Conservation (phyloP, 2,113 vertebrate genomes). For the Silurus asotus region DNA sequence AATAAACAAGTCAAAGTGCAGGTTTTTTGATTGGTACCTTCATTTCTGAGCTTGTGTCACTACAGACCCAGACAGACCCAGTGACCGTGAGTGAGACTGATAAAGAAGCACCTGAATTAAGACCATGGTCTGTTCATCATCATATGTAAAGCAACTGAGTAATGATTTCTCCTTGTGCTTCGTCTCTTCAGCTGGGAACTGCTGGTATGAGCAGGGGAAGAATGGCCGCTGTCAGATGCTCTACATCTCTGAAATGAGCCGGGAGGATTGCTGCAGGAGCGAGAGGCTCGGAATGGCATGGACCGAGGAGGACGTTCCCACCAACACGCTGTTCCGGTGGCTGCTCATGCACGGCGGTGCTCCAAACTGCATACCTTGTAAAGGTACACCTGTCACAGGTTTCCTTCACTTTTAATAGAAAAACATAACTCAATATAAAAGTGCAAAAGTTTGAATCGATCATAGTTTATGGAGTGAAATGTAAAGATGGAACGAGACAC, state of each 20-base stretch:
- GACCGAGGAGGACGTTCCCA: conserved; percentile 86
- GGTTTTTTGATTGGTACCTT: neutral
- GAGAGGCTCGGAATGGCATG: conserved; percentile 82
- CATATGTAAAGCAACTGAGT: conserved; percentile 18
- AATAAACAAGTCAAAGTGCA: neutral
- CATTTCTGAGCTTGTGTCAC: neutral
- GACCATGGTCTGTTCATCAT: neutral
- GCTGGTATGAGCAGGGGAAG: conserved; percentile 86
- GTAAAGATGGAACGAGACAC: neutral
- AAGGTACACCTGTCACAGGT: conserved; percentile 70
- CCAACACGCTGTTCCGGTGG: conserved; percentile 87
- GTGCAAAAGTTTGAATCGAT: no score
- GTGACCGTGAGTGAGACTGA: neutral
- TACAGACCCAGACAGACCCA: neutral
- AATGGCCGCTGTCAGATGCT: conserved; percentile 88
- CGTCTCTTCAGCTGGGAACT: conserved; percentile 81
- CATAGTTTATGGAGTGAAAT: neutral
- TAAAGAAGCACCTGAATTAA: conserved; percentile 1
- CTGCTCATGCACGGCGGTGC: conserved; percentile 88
- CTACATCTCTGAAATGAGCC: conserved; percentile 83
- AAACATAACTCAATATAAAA: neutral
- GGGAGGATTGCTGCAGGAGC: conserved; percentile 84
- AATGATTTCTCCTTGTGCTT: neutral
- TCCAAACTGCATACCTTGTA: conserved; percentile 86
- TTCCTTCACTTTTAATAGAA: neutral